A percentile compares a stretch with the other conserved stretches of the same genome.
Evolutionary conservation across 2,113 vertebrate genomes (phyloP).

Genomic region (Hemiscyllium ocellatum): DNA sequence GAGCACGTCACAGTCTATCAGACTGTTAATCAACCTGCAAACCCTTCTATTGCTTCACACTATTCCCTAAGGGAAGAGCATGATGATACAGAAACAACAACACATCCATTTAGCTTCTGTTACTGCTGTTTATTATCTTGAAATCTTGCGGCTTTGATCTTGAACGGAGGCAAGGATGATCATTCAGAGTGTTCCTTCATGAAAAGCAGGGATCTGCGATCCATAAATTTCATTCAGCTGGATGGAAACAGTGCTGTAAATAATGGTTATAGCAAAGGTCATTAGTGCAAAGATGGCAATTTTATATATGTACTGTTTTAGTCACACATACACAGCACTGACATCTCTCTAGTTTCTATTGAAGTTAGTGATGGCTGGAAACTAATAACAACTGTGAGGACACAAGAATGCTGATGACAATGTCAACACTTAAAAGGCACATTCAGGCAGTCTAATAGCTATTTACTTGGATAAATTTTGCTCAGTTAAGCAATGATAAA

Average conservation of each 20-base stretch:
- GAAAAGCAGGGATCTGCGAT: background rate
- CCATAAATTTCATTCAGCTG: background rate
- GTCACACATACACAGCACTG: background rate
- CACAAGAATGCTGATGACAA: background rate
- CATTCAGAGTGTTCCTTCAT: background rate
- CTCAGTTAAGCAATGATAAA: background rate
- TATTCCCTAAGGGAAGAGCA: background rate
- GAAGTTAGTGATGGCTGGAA: background rate
- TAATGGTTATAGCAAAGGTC: background rate
- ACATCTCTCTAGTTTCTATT: background rate
- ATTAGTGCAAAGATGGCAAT: background rate
- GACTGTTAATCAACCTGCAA: background rate
- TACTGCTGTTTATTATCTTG: background rate
- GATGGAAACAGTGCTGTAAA: background rate
- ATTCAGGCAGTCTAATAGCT: background rate
- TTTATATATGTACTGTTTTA: background rate
- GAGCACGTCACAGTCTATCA: background rate
- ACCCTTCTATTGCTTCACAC: background rate
- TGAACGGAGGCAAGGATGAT: background rate
- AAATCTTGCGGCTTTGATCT: background rate
- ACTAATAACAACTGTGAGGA: background rate
- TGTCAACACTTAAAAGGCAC: background rate
- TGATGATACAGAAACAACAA: background rate
- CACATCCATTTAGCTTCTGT: background rate
- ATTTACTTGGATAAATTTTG: background rate